These are phyloP conservation scores for Dyspetes luteomarginatus DNA, from an alignment of 2,888 invertebrate species.

Conservation along the genomic window DNA sequence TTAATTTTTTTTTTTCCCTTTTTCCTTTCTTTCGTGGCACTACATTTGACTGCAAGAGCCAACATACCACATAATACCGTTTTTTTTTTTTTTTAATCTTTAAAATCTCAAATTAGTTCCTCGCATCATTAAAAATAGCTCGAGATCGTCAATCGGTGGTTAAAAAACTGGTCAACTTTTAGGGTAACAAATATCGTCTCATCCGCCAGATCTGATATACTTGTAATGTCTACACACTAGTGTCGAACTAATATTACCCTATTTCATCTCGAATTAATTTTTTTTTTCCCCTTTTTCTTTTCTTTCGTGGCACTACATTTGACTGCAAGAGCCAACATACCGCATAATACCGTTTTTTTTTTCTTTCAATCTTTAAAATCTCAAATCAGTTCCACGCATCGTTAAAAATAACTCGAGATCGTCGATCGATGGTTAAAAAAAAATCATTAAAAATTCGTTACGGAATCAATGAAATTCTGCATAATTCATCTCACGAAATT, in stretches of 20 bases:
- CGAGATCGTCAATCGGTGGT: not conserved
- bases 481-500: not conserved
- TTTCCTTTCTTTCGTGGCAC: not conserved
- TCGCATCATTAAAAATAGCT: conserved; percentile 25
- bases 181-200: conserved; percentile 40
- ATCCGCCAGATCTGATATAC: conserved; percentile 14
- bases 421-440: conserved; percentile 10
- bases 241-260: conserved; percentile 24
- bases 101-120: conserved; percentile 26
- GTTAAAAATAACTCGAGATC: not conserved
- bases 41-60: conserved; percentile 44
- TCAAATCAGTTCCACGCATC: conserved; percentile 27
- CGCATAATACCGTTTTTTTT: conserved; percentile 29
- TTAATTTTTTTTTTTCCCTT: conserved; percentile 15
- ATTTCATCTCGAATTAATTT: conserved; percentile 32
- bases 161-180: conserved; percentile 8
- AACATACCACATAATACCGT: conserved; percentile 36
- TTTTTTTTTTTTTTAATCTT: not conserved
- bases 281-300: not conserved
- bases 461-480: not conserved
- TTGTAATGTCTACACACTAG: not conserved
- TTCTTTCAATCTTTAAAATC: conserved; percentile 14
- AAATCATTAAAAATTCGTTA: not conserved
- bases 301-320: conserved; percentile 25
- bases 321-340: conserved; percentile 36